These are phyloP conservation scores for Incurvaria masculella DNA, from an alignment of 2,888 invertebrate species.

Conservation along the genomic window DNA sequence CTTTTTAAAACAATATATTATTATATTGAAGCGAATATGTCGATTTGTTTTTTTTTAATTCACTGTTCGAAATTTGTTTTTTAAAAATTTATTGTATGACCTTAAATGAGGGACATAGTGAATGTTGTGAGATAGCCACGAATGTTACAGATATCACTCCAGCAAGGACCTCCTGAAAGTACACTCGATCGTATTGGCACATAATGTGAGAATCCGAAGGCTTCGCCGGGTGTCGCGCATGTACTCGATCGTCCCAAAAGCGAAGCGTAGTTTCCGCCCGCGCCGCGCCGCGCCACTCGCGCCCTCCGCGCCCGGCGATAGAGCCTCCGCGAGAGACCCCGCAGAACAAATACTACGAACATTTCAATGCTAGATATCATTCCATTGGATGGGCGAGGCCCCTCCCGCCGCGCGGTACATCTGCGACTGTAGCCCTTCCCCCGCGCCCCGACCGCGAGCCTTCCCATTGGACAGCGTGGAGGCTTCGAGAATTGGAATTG, in stretches of 20 bases:
- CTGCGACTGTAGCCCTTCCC: slow-evolving; percentile 35
- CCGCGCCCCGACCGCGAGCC: slow-evolving; percentile 20
- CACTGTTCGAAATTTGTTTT: no score
- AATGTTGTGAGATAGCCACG: no score
- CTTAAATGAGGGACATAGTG: no score
- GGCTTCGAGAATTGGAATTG: slow-evolving; percentile 55
- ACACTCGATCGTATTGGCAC: slow-evolving; percentile 21
- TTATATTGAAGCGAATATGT: no score
- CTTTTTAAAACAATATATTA: no score
- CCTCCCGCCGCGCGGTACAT: slow-evolving; percentile 55
- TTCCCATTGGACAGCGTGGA: slow-evolving; percentile 50
- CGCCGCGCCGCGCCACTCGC: slow-evolving; percentile 48
- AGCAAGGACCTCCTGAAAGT: background rate
- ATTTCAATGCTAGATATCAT: slow-evolving; percentile 59
- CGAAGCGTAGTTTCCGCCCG: slow-evolving; percentile 47
- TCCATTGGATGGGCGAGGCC: slow-evolving; percentile 25
- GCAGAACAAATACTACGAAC: slow-evolving; percentile 56
- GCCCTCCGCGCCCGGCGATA: slow-evolving; percentile 51
- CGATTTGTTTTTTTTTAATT: no score
- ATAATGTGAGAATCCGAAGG: slow-evolving; percentile 40
- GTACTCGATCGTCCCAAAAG: slow-evolving; percentile 31
- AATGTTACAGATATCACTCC: no score
- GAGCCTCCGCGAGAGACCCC: slow-evolving; percentile 41
- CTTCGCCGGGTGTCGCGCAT: background rate
- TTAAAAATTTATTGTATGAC: no score